Evolutionary conservation across 2,797 vertebrate genomes (phyloP), one percentile per base, ranked within the genome.

Genomic region (Channa striata): DNA sequence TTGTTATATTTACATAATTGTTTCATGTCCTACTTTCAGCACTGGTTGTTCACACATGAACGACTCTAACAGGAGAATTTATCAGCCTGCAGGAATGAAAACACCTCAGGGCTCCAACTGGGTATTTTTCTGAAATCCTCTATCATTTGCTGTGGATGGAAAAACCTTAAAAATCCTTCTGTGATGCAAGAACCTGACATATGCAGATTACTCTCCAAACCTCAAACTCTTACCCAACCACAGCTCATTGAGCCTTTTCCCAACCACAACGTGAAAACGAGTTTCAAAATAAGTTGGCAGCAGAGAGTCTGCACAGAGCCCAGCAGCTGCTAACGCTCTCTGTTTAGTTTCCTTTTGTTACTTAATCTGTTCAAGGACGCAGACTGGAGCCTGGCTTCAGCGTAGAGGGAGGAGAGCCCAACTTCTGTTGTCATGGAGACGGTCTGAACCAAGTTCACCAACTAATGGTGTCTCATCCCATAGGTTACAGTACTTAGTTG

Each of bases 121-220:
- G 25, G 64, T 23, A 50, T 54, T 72, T 66, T 61, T 19, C 46
- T 51, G 14, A 17, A 46, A 60, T 53, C 12, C 36, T 56, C 13
- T 43, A 65, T 72, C 30, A 37, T 71, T 61, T 51, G 44, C 20
- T 61, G 46, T 16, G 21, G 21, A 58, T 42, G 59, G n/a, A 61
- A 52, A 20, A 52, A 65, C 40, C 2, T 8, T 25, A 47, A 46
- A 8, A 14, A 16, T 42, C 1, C 10, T 25, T 42, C 36, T 58
- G 52, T 76, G 62, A 74, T 63, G 68, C 63, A 67, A 81, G 25
- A 58, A 23, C 34, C 40, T 60, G 58, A 79, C 71, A 74, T 54
- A 66, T 25, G 20, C 16, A 13, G 5, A 37, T 13, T 8, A 3
- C 16, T 50, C 43, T 65, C 76, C 66, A 72, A 74, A 74, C 73